phyloP scores from a whole-genome alignment of 2,113 vertebrate species.

The Sebastes fasciatus region DNA sequence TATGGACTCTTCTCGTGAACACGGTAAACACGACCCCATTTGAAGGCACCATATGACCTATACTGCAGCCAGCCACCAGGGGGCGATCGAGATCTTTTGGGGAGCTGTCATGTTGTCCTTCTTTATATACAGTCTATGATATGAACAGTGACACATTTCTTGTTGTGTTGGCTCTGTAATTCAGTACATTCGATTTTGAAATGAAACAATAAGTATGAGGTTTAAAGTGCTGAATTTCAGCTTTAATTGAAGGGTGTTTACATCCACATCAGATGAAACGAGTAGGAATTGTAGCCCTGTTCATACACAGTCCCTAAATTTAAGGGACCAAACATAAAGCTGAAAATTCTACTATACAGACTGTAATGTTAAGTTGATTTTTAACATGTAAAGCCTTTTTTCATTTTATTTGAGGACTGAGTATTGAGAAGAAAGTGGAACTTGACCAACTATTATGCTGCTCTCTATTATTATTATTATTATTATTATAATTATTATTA shows the following conservation, averaged over 20 bases:
- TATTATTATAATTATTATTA: not conserved
- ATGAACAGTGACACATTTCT: not conserved
- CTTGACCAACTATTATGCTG: constrained; percentile 48
- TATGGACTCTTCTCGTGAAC: too few species aligned
- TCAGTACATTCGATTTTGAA: not conserved
- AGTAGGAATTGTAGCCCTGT: not conserved
- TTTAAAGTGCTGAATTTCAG: not conserved
- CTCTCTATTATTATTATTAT: constrained; percentile 23
- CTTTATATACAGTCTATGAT: too few species aligned
- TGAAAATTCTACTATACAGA: not conserved
- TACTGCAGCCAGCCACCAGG: too few species aligned
- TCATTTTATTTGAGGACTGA: constrained; percentile 12
- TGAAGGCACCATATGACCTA: too few species aligned
- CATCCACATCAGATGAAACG: not conserved
- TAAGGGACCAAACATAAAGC: not conserved
- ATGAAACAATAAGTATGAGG: not conserved
- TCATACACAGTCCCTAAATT: not conserved
- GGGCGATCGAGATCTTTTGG: too few species aligned
- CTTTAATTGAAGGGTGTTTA: not conserved
- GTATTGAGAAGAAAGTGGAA: constrained; percentile 31
- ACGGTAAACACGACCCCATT: too few species aligned
- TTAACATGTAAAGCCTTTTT: constrained; percentile 8
- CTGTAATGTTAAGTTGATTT: not conserved
- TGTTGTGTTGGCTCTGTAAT: not conserved
- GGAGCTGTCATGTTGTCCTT: too few species aligned